Percentiles rank a stretch among this genome's conserved stretches.
phyloP scores from a whole-genome alignment of 2,797 vertebrate genomes.

The Cryptoblepharus egeriae region DNA sequence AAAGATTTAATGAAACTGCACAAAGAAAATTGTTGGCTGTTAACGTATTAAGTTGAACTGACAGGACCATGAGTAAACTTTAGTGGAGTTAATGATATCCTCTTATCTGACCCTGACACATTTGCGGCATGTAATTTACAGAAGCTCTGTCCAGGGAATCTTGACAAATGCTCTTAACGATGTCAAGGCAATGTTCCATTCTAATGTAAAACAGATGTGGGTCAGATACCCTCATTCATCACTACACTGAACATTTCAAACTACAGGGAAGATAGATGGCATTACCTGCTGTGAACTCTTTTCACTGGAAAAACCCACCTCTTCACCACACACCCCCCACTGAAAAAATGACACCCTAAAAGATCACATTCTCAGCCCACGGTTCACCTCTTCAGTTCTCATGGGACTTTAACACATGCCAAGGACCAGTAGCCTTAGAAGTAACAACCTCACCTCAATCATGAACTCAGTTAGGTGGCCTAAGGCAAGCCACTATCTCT shows the following conservation, averaged over 20 bases:
- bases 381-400: neutral
- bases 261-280: constrained; percentile 76
- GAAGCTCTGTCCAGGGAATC: constrained; percentile 87
- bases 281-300: constrained; percentile 80
- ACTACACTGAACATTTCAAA: constrained; percentile 74
- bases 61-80: constrained; percentile 79
- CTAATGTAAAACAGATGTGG: constrained; percentile 92
- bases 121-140: constrained; percentile 91
- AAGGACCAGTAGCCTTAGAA: neutral
- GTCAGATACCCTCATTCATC: constrained; percentile 88
- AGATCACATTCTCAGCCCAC: neutral
- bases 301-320: constrained; percentile 46
- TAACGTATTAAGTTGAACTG: constrained; percentile 75
- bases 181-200: constrained; percentile 85
- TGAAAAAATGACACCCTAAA: constrained; percentile 18
- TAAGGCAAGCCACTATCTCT: neutral
- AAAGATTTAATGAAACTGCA: constrained; percentile 77
- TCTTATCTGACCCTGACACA: constrained; percentile 88
- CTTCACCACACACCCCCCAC: neutral
- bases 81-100: constrained; percentile 81
- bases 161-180: constrained; percentile 86
- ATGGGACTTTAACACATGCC: neutral
- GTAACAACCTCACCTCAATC: neutral
- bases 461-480: neutral
- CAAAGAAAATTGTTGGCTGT: constrained; percentile 72